Base-by-base conservation (phyloP, 2,113 vertebrate genomes). In the Bos indicus region DNA sequence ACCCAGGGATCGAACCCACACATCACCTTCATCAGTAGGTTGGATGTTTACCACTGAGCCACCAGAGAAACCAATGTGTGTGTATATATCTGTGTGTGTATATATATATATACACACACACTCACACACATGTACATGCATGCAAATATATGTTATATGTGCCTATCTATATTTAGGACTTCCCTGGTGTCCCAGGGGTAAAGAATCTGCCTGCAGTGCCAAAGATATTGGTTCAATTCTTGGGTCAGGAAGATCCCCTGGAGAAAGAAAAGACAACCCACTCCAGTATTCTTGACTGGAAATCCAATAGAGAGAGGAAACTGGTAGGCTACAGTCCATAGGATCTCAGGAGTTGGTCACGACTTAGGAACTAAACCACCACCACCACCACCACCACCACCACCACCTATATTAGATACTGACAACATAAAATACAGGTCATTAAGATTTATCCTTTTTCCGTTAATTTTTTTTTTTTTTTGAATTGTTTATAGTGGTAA, bases 1-100 rank as follows among this genome's bases (percentile, higher is more conserved):
- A 71, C 10, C 19, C n/a, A 71, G n/a, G n/a, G n/a, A 23, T 12
- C 1, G 0, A 71, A 71, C n/a, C 19, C 10, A 12, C 0, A 0
- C 4, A 40, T 71, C 10, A 6, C 67, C 67, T 71, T 9, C 19
- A 21, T 40, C 19, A 40, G 17, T 40, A 71, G 19, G 19, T 12
- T 10, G 15, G 15, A 17, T 67, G 3, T 67, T 67, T 67, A n/a
- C 15, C 62, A 17, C 7, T 64, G 30, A 64, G 15, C 30, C 62
- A 64, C 30, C 30, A 17, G 62, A 33, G 62, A 64, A 64, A 7
- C 33, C 30, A 16, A 10, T 67, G 19, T 67, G 17, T n/a, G 1
- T 67, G 7, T n/a, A 2, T 64, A 0, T 62, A 30, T 30, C 3
- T 57, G 9, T 25, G 10, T 54, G 19, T 56, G 7, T 54, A 26